Base-by-base conservation (phyloP, 2,113 vertebrate genomes). In the Psammodynastes pulverulentus region DNA sequence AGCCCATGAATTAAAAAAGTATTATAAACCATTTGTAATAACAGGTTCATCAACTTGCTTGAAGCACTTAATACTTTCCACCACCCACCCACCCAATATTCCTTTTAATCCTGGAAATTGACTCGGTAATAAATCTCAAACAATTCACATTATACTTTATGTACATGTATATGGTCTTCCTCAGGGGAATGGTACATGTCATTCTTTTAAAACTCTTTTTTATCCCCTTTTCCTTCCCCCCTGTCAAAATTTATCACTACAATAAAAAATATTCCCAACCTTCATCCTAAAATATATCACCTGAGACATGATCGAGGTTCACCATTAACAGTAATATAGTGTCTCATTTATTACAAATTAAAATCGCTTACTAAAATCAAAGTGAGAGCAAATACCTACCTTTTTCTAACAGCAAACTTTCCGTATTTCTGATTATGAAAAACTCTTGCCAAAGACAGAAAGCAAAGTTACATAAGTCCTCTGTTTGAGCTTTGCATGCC, bases 251-350 rank as follows among this genome's bases (percentile, higher is more conserved):
- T 67, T 34, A 91, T 91, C 85, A 51, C 29, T 39, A 34, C 49
- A 87, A 86, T 85, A 91, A 91, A 67, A 91, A 87, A 91, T 72
- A 91, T 91, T 87, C 48, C 54, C 58, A 67, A 89, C 56, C 54
- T 17, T 72, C 86, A 88, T 45, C 52, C 58, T 17, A 87, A 91
- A 52, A 45, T 91, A 52, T 24, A 91, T 67, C 48, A 88, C 34
- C 9, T 12, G 52, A 53, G 46, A 88, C 56, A 91, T 91, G 46
- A 67, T 91, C 56, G 29, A 62, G 48, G 48, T 45, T 52, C 23
- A 45, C 34, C 8, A 87, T 15, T 43, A 45, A 52, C 52, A 15
- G 48, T 72, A 53, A 91, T 91, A 46, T 52, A 72, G 52, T n/a
- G 46, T n/a, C 34, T 26, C 49, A 67, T 88, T 88, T 26, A 72